Evolutionary conservation across 1,140 invertebrate species (phyloP).

Genomic region (Drosophila ohnishii): DNA sequence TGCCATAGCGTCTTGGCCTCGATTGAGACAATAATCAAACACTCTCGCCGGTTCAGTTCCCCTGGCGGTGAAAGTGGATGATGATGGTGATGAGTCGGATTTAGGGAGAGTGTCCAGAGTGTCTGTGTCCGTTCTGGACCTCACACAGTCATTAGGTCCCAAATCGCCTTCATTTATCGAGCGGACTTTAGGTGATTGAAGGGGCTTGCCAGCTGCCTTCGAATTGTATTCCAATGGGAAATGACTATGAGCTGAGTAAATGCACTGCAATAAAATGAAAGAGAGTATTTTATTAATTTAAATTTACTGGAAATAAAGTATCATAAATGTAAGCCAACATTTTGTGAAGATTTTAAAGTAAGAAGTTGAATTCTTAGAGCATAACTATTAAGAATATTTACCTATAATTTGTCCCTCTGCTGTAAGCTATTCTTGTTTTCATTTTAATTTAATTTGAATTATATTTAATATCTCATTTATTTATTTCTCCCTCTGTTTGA

Average conservation of each 20-base stretch:
- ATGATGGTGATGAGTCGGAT: conserved; percentile 5
- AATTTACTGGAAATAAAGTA: background rate
- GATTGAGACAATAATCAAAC: conserved; percentile 71
- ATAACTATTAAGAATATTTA: too few relatives aligned
- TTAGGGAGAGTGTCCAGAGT: conserved; percentile 20
- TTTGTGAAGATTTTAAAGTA: too few relatives aligned
- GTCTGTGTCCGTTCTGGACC: conserved; percentile 30
- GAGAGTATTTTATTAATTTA: background rate
- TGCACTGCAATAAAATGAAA: conserved; percentile 4
- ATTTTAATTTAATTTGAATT: background rate
- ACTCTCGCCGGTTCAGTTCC: conserved; percentile 39
- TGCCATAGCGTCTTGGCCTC: conserved; percentile 46
- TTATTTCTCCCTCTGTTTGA: conserved; percentile 18
- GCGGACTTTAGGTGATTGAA: conserved; percentile 49
- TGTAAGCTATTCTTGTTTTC: background rate
- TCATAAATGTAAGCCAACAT: too few relatives aligned
- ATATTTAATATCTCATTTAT: background rate
- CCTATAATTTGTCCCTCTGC: too few relatives aligned
- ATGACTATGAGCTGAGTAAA: conserved; percentile 5
- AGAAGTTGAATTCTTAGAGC: background rate
- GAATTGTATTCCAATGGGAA: conserved; percentile 20
- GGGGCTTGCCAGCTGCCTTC: conserved; percentile 22
- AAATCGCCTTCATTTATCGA: conserved; percentile 51
- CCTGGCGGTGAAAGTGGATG: conserved; percentile 33
- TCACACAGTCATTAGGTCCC: conserved; percentile 44